Evolutionary conservation across 2,113 vertebrate genomes (phyloP).

Genomic region (Sarotherodon lohbergeri): DNA sequence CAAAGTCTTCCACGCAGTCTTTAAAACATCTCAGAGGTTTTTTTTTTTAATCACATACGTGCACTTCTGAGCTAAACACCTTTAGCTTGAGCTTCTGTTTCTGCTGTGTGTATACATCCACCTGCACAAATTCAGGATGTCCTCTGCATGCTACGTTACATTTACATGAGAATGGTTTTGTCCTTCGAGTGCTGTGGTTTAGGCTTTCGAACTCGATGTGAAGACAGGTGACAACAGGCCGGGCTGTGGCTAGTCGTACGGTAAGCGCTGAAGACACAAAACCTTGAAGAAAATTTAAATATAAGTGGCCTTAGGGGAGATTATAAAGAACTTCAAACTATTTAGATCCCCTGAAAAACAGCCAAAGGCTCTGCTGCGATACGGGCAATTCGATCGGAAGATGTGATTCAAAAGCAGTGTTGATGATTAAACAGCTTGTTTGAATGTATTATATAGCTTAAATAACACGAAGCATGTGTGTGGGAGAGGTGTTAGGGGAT

Average conservation of each 20-base stretch:
- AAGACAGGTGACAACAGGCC: not conserved
- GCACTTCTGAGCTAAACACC: not conserved
- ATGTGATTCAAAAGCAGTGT: not conserved
- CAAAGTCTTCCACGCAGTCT: not conserved
- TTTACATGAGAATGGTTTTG: not conserved
- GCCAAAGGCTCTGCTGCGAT: not conserved
- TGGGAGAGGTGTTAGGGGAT: constrained; percentile 28
- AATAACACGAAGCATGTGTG: constrained; percentile 8
- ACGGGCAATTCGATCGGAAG: not conserved
- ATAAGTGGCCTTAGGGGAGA: not conserved
- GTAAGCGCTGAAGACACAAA: not conserved
- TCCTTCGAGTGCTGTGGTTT: not conserved
- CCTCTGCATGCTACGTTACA: not conserved
- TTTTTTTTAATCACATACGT: not conserved
- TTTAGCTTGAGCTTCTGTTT: not conserved
- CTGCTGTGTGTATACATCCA: not conserved
- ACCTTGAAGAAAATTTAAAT: not conserved
- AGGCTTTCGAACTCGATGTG: not conserved
- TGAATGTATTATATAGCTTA: not conserved
- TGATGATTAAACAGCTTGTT: constrained; percentile 8
- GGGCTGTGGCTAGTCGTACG: not conserved
- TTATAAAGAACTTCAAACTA: not conserved
- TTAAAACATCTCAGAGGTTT: not conserved
- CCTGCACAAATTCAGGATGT: not conserved
- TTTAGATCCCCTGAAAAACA: not conserved